These are phyloP conservation scores for Trogon surrucura DNA, from an alignment of 2,113 vertebrate species.

Conservation along the genomic window DNA sequence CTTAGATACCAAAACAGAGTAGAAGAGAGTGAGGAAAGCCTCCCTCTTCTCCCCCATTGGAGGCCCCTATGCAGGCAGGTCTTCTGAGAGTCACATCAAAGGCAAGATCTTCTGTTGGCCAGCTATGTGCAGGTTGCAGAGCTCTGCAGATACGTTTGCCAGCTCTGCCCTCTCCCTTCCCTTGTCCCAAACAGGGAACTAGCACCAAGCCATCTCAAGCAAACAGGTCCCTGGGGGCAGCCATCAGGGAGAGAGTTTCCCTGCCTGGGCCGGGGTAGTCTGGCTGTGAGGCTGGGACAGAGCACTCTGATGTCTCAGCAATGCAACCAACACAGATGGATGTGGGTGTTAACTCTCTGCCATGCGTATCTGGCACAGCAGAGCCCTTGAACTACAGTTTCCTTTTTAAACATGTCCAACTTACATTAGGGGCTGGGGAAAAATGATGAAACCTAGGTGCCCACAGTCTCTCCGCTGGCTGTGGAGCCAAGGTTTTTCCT, in stretches of 20 bases:
- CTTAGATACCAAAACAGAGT: background rate
- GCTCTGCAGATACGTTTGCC: background rate
- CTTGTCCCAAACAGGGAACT: background rate
- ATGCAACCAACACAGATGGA: background rate
- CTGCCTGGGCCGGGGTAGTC: background rate
- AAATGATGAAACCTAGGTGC: background rate
- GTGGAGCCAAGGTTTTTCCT: background rate
- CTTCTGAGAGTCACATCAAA: conserved; percentile 18
- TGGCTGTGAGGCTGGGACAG: background rate
- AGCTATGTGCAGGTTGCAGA: background rate
- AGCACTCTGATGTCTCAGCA: background rate
- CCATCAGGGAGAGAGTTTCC: background rate
- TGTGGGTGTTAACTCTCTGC: background rate
- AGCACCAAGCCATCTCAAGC: background rate
- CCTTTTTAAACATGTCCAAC: background rate
- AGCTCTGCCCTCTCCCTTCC: background rate
- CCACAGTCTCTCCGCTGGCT: background rate
- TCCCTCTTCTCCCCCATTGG: background rate
- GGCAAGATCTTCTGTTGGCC: background rate
- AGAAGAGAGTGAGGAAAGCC: background rate
- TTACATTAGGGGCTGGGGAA: background rate
- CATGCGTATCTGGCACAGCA: background rate
- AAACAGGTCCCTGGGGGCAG: background rate
- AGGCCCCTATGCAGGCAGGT: background rate
- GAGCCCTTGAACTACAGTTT: background rate